Evolutionary conservation across 2,888 invertebrate genomes (phyloP).

Genomic region (Campoplex nolae): DNA sequence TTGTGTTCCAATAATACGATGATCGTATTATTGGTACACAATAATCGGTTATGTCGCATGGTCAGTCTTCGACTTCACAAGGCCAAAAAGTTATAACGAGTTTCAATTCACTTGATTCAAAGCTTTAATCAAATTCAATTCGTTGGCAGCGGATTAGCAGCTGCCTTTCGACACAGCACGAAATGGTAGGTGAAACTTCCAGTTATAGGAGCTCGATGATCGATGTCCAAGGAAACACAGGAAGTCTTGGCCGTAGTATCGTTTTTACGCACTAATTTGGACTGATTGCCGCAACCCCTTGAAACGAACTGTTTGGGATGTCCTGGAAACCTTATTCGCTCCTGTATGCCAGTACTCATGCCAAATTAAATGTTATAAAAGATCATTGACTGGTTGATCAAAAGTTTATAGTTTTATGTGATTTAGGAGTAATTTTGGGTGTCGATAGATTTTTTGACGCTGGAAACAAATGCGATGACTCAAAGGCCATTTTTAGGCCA

Average conservation of each 20-base stretch:
- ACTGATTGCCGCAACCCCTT: slow-evolving; percentile 39
- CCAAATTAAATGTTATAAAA: too few species aligned
- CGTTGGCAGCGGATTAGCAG: slow-evolving; percentile 33
- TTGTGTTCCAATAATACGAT: background rate
- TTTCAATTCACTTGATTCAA: background rate
- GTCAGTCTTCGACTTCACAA: background rate
- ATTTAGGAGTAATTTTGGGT: too few species aligned
- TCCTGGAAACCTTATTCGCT: background rate
- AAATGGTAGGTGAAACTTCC: slow-evolving; percentile 8
- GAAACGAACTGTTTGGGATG: background rate
- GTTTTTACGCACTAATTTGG: slow-evolving; percentile 45
- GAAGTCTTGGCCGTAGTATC: slow-evolving; percentile 73
- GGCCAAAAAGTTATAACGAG: background rate
- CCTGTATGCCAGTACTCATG: background rate
- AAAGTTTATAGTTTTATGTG: background rate
- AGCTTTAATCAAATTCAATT: background rate
- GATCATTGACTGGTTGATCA: background rate
- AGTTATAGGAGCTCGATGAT: slow-evolving; percentile 13
- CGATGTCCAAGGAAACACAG: slow-evolving; percentile 58
- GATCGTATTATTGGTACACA: too few species aligned
- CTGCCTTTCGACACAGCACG: slow-evolving; percentile 24
- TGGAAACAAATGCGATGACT: too few species aligned
- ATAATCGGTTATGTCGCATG: background rate
- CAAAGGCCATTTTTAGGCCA: too few species aligned
- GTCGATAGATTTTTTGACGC: too few species aligned